These are phyloP conservation scores for Sebastes hubbsi DNA, from an alignment of 2,797 vertebrate species.

Conservation along the genomic window DNA sequence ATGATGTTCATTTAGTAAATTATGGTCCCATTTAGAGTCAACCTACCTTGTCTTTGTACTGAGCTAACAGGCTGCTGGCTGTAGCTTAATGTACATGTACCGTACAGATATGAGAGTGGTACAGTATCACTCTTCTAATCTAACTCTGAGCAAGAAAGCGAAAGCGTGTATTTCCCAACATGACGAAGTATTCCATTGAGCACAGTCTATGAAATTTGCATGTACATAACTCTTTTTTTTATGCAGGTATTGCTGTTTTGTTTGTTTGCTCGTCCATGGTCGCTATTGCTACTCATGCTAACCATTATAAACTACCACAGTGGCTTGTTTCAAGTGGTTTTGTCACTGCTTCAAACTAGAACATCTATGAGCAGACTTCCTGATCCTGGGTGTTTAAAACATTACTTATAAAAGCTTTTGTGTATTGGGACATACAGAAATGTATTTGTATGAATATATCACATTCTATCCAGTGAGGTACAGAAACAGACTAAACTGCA, in stretches of 20 bases:
- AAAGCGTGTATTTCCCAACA: background rate
- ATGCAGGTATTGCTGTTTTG: background rate
- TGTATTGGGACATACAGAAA: background rate
- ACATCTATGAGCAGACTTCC: background rate
- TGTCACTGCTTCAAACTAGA: background rate
- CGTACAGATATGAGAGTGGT: background rate
- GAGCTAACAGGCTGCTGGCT: too few species aligned
- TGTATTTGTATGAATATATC: background rate
- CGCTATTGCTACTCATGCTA: background rate
- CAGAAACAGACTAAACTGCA: background rate
- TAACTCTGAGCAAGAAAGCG: background rate
- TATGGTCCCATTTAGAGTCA: too few species aligned
- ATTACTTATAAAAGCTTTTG: background rate
- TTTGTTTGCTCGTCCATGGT: background rate
- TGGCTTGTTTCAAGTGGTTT: constrained; percentile 12
- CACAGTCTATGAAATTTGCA: background rate
- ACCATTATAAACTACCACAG: background rate
- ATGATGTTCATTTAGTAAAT: too few species aligned
- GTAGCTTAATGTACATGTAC: too few species aligned
- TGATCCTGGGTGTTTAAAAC: background rate
- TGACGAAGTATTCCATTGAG: background rate
- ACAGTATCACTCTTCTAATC: background rate
- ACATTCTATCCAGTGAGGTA: background rate
- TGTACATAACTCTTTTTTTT: background rate
- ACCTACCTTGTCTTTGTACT: too few species aligned